These are phyloP conservation scores for Arenicola marina DNA, from an alignment of 2,888 invertebrate genomes.

Conservation along the genomic window DNA sequence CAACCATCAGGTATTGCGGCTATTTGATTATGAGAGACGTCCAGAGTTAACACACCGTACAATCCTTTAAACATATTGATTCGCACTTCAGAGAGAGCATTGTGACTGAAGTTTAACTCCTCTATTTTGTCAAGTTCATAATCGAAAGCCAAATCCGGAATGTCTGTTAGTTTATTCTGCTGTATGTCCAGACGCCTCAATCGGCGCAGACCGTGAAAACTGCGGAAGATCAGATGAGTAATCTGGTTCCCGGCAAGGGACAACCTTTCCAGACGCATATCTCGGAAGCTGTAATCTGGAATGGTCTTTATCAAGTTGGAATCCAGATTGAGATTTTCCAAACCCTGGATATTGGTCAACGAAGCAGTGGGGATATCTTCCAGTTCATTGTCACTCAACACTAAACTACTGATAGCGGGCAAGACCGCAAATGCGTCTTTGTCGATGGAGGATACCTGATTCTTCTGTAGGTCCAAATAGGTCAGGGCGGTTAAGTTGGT, in stretches of 20 bases:
- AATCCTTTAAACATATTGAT: conserved; percentile 17
- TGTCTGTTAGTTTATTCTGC: conserved; percentile 11
- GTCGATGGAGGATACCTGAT: conserved; percentile 12
- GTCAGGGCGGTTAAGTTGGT: conserved; percentile 9
- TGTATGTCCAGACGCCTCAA: conserved; percentile 16
- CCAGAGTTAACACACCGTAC: conserved; percentile 6
- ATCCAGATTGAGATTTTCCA: conserved; percentile 17
- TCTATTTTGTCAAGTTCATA: conserved; percentile 17
- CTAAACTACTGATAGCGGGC: conserved; percentile 11
- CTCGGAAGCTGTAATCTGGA: conserved; percentile 12
- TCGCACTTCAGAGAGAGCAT: conserved; percentile 5
- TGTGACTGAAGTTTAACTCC: conserved; percentile 19
- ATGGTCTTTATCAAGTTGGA: conserved; percentile 9
- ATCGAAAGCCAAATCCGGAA: conserved; percentile 17
- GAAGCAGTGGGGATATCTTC: conserved; percentile 10
- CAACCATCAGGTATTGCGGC: conserved; percentile 10
- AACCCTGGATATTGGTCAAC: conserved; percentile 11
- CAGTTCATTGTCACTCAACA: conserved; percentile 16
- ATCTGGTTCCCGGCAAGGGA: conserved; percentile 15
- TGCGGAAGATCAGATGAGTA: not conserved
- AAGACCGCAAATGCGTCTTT: conserved; percentile 16
- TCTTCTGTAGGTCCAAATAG: conserved; percentile 20
- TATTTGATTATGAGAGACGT: conserved; percentile 20
- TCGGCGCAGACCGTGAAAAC: conserved; percentile 16
- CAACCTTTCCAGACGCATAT: conserved; percentile 19